Evolutionary conservation across 2,113 vertebrate species (phyloP), one percentile per base, ranked within the genome.

Genomic region (Thamnaconus septentrionalis): DNA sequence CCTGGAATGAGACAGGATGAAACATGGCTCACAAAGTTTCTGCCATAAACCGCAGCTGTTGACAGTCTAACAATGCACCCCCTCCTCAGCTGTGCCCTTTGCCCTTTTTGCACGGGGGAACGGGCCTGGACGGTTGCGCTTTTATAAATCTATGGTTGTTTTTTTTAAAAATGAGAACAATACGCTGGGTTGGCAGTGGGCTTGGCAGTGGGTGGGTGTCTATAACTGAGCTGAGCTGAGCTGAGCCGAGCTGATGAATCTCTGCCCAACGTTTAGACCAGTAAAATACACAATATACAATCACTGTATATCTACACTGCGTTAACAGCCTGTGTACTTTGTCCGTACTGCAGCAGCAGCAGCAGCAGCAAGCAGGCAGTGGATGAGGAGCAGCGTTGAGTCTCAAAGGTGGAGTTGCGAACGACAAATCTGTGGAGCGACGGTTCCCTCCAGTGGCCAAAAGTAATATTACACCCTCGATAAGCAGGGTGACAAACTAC

Each of bases 1-100:
- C 72, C 75, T 55, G 59, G 57, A 59, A 64, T 31, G 61, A 12
- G 50, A 70, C 73, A 81, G 70, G 71, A 74, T 78, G 69, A 79
- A 77, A 61, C 41, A 61, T 45, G 41, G 54, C 44, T 64, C 55
- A 58, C 60, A 50, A 56, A 53, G 52, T 67, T 71, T 66, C 53
- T 76, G 47, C 64, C 73, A 48, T 75, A 55, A 79, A 77, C 69
- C 75, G 54, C 55, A 71, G 65, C 76, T 74, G 76, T 56, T 83
- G 84, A 83, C 66, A 85, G 73, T 11, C 45, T 73, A 76, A 85
- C 79, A 85, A 85, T 87, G 74, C 57, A 31, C 18, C 18, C 18
- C 18, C 49, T 18, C 53, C 66, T 73, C 73, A 81, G 75, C 71
- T 71, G 76, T 74, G 61, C 46, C 59, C 71, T 80, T 66, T 84